A percentile compares a stretch with the other conserved stretches of the same genome.
Evolutionary conservation across 2,797 vertebrate genomes (phyloP).

Genomic region (Diplodus sargus): DNA sequence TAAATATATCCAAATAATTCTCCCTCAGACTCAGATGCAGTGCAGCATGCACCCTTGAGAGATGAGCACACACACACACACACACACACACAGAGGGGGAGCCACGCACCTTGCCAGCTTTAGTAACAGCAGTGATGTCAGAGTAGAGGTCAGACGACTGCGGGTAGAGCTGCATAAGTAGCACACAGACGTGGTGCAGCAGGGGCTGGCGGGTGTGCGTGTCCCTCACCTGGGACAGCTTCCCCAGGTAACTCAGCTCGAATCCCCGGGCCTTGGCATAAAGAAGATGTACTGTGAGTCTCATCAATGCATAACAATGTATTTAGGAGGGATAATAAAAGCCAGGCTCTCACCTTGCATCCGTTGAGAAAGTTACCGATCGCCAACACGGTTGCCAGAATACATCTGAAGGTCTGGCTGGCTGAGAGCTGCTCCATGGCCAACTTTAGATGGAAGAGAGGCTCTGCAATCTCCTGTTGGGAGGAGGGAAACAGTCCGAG

Average conservation of each 20-base stretch:
- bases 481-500: conserved; percentile 8
- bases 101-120: conserved; percentile 82
- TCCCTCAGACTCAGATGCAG: neutral
- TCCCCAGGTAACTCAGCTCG: conserved; percentile 87
- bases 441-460: conserved; percentile 86
- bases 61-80: neutral
- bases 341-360: conserved; percentile 75
- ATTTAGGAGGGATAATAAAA: neutral
- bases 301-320: neutral
- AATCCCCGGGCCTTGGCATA: conserved; percentile 82
- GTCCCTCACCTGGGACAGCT: conserved; percentile 85
- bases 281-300: neutral
- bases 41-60: neutral
- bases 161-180: conserved; percentile 85
- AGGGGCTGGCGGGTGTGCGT: conserved; percentile 84
- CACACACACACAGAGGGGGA: neutral
- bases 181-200: conserved; percentile 83
- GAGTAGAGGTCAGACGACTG: conserved; percentile 85
- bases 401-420: conserved; percentile 84
- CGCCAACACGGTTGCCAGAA: conserved; percentile 85
- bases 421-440: conserved; percentile 85
- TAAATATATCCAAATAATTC: neutral
- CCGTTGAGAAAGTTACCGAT: conserved; percentile 88
- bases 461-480: conserved; percentile 85
- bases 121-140: conserved; percentile 83